These are phyloP conservation scores for Bubo bubo DNA, from an alignment of 2,113 vertebrate genomes.

Conservation along the genomic window DNA sequence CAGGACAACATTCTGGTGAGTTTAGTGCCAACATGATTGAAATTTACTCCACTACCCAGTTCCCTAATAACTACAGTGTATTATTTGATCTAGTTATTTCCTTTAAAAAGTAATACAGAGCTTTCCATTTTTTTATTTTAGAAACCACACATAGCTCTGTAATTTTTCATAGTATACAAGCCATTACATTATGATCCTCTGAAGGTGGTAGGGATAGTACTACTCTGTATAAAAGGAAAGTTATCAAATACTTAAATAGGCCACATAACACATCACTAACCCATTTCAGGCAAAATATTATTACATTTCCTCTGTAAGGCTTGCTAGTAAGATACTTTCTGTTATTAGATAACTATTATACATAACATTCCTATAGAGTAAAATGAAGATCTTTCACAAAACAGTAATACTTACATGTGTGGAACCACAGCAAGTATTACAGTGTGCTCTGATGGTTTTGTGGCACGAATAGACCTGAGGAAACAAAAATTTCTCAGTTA, in stretches of 20 bases:
- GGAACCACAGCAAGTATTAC: conserved; percentile 90
- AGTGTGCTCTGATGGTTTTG: conserved; percentile 87
- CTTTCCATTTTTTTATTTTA: not conserved
- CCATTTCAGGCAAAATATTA: not conserved
- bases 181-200: not conserved
- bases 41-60: not conserved
- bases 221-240: not conserved
- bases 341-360: not conserved
- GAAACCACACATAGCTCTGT: not conserved
- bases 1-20: not conserved
- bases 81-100: not conserved
- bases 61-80: not conserved
- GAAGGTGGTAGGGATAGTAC: not conserved
- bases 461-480: conserved; percentile 88
- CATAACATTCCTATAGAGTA: not conserved
- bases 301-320: not conserved
- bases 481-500: conserved; percentile 36
- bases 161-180: not conserved
- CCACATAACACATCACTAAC: not conserved
- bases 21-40: not conserved
- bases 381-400: not conserved
- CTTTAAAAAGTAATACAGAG: not conserved
- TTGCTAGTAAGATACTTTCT: not conserved
- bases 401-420: conserved; percentile 78
- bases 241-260: not conserved